Evolutionary conservation across 1,140 invertebrate species (phyloP).

Genomic region (Saccostrea glomerata): DNA sequence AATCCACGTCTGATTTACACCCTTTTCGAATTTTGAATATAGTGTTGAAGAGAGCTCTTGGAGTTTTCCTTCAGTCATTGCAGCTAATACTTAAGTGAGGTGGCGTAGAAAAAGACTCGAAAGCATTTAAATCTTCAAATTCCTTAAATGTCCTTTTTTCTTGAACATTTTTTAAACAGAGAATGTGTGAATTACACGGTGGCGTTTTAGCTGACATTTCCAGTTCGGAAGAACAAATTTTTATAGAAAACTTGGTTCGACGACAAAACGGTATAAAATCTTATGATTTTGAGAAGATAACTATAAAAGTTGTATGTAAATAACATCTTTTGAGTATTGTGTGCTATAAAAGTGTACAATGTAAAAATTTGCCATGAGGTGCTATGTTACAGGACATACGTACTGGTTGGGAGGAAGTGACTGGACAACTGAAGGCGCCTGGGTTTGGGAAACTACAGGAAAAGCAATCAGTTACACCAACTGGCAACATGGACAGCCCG

Average conservation of each 20-base stretch:
- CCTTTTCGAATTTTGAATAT: too few relatives aligned
- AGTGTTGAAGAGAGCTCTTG: too few relatives aligned
- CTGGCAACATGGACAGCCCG: constrained; percentile 10
- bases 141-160: too few relatives aligned
- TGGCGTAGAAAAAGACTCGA: too few relatives aligned
- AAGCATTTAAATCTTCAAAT: too few relatives aligned
- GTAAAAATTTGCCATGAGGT: background rate
- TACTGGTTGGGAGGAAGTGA: constrained; percentile 40
- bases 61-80: too few relatives aligned
- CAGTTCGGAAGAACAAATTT: constrained; percentile 14
- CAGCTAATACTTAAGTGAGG: too few relatives aligned
- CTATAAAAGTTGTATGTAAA: too few relatives aligned
- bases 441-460: constrained; percentile 37
- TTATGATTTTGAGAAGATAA: too few relatives aligned
- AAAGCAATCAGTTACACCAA: background rate
- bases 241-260: background rate
- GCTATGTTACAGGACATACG: background rate
- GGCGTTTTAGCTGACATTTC: background rate
- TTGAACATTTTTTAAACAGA: background rate
- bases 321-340: too few relatives aligned
- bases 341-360: too few relatives aligned
- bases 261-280: background rate
- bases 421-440: background rate
- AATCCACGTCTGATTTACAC: too few relatives aligned
- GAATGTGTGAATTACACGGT: constrained; percentile 38